phyloP scores from a whole-genome alignment of 2,888 invertebrate genomes.

The Ditula angustiorana region DNA sequence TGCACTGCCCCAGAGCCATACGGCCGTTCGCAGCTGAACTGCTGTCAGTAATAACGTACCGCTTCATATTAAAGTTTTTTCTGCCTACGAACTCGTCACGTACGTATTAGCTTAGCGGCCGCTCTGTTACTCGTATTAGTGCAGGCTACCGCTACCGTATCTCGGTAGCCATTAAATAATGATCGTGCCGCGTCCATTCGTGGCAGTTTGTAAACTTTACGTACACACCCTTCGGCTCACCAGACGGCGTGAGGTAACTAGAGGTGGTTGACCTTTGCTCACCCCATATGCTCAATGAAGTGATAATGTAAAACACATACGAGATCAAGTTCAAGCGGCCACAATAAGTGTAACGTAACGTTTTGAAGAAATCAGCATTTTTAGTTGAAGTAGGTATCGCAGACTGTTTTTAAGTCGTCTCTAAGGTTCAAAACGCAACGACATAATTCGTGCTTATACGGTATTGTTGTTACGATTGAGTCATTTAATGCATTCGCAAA shows the following conservation, averaged over 20 bases:
- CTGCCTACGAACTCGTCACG: conserved; percentile 1
- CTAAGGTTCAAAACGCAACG: background rate
- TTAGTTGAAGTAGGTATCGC: background rate
- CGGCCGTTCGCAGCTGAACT: conserved; percentile 2
- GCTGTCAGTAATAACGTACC: background rate
- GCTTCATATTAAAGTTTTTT: background rate
- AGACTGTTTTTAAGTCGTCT: background rate
- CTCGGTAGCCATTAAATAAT: conserved; percentile 9
- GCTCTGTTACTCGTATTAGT: background rate
- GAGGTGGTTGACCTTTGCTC: background rate
- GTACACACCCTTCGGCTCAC: background rate
- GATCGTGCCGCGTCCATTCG: conserved; percentile 1
- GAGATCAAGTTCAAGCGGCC: conserved; percentile 1
- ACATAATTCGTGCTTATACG: background rate
- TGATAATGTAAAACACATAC: conserved; percentile 3
- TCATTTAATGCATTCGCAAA: background rate
- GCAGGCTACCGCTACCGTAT: background rate
- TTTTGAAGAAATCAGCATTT: background rate
- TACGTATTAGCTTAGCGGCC: background rate
- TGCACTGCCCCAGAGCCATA: background rate
- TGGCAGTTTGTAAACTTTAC: background rate
- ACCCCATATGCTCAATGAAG: background rate
- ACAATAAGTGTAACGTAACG: background rate
- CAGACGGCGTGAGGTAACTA: background rate
- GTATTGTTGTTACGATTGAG: background rate